Percentiles rank a stretch among this genome's conserved stretches.
These are phyloP conservation scores for Chalcosyrphus nemorum DNA, from an alignment of 2,888 invertebrate genomes.

Conservation along the genomic window DNA sequence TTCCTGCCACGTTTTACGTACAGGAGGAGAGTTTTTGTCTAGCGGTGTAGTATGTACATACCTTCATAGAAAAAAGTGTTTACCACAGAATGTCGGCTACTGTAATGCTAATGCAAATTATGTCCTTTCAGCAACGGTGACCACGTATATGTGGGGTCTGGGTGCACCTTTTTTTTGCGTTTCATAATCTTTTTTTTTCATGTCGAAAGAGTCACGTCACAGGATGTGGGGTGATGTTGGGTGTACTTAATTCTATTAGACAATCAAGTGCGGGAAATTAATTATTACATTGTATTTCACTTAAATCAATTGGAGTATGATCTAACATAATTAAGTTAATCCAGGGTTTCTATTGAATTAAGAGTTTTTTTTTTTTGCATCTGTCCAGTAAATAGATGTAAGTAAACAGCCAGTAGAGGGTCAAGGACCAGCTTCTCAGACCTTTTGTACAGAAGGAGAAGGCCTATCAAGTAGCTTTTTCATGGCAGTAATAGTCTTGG, in stretches of 20 bases:
- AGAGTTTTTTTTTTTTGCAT: conserved; percentile 34
- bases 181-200: conserved; percentile 63
- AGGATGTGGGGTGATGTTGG: conserved; percentile 40
- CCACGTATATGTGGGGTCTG: conserved; percentile 33
- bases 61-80: too few species aligned
- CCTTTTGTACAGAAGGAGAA: too few species aligned
- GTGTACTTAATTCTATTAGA: conserved; percentile 44
- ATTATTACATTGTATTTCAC: conserved; percentile 35
- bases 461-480: too few species aligned
- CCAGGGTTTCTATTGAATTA: conserved; percentile 65
- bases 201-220: conserved; percentile 62
- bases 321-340: conserved; percentile 56
- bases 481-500: too few species aligned
- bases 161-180: conserved; percentile 35
- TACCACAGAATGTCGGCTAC: conserved; percentile 72
- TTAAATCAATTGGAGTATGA: conserved; percentile 23
- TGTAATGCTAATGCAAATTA: conserved; percentile 72
- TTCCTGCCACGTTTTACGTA: conserved; percentile 59
- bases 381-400: too few species aligned
- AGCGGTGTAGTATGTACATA: conserved; percentile 40
- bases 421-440: too few species aligned
- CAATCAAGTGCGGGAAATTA: conserved; percentile 27
- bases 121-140: conserved; percentile 64
- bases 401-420: too few species aligned
- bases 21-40: conserved; percentile 24